These are phyloP conservation scores for Adineta ricciae DNA, from an alignment of 2,888 invertebrate species.

Conservation along the genomic window DNA sequence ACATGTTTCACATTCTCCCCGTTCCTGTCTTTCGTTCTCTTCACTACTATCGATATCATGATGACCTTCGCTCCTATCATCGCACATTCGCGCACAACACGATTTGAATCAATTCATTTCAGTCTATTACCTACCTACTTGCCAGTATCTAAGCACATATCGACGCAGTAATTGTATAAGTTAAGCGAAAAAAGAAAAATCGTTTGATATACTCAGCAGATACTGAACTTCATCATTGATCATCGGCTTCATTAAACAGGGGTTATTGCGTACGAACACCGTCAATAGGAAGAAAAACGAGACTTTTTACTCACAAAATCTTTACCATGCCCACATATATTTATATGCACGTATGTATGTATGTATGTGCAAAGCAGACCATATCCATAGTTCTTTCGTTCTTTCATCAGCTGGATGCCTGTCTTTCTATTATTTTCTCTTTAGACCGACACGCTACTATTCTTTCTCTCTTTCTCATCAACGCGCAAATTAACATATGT, in stretches of 20 bases:
- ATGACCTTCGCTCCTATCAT: neutral
- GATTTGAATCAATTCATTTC: slow-evolving; percentile 13
- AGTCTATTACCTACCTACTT: neutral
- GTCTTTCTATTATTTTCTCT: neutral
- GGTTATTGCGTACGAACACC: neutral
- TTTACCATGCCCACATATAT: neutral
- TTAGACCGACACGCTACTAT: neutral
- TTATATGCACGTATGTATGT: neutral
- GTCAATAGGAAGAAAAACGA: neutral
- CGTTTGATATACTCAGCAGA: neutral
- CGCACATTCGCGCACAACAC: neutral
- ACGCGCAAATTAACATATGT: neutral
- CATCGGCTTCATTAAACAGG: neutral
- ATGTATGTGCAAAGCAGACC: neutral
- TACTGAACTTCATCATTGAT: neutral
- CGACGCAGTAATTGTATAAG: neutral
- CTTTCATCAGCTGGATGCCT: neutral
- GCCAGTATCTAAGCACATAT: neutral
- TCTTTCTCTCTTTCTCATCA: neutral
- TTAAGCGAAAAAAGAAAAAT: neutral
- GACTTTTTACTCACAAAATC: neutral
- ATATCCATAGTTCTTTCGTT: no score
- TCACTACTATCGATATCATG: neutral
- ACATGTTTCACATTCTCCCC: neutral
- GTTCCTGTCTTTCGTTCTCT: neutral